Evolutionary conservation across 2,113 vertebrate species (phyloP).

Genomic region (Oncorhynchus keta): DNA sequence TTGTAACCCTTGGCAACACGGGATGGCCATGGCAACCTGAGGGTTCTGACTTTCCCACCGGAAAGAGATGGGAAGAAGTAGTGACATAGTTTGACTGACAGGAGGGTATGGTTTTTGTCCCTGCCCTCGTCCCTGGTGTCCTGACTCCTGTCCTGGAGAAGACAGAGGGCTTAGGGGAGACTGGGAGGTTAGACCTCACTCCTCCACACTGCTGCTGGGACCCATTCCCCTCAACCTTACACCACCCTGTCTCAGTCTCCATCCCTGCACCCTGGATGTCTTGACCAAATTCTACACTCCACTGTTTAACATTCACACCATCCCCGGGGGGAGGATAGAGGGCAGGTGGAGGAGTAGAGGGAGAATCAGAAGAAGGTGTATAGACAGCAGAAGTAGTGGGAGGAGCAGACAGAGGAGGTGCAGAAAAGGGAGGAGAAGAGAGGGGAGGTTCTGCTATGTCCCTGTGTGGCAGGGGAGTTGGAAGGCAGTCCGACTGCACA

Average conservation of each 20-base stretch:
- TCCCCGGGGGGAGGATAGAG: slow-evolving; percentile 20
- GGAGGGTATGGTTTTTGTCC: slow-evolving; percentile 2
- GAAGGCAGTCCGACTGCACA: slow-evolving; percentile 42
- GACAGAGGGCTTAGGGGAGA: slow-evolving; percentile 15
- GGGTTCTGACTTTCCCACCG: slow-evolving; percentile 18
- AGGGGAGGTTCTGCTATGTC: slow-evolving; percentile 21
- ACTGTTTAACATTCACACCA: slow-evolving; percentile 13
- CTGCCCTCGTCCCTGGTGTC: slow-evolving; percentile 35
- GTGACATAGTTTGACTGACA: slow-evolving; percentile 42
- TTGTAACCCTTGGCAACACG: slow-evolving; percentile 32
- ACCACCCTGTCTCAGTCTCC: background rate
- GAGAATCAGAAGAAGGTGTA: slow-evolving; percentile 7
- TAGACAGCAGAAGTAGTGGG: slow-evolving; percentile 28
- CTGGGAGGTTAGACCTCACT: background rate
- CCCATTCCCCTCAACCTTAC: background rate
- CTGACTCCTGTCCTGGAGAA: slow-evolving; percentile 34
- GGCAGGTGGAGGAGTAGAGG: background rate
- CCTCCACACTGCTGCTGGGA: background rate
- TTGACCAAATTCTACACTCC: slow-evolving; percentile 5
- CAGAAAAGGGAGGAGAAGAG: slow-evolving; percentile 9
- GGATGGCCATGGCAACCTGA: slow-evolving; percentile 8
- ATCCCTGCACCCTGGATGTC: slow-evolving; percentile 2
- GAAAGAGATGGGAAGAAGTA: slow-evolving; percentile 23
- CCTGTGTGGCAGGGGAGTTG: slow-evolving; percentile 47
- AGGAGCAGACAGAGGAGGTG: slow-evolving; percentile 7